Evolutionary conservation across 2,797 vertebrate genomes (phyloP), one percentile per base, ranked within the genome.

Genomic region (Danio aesculapii): DNA sequence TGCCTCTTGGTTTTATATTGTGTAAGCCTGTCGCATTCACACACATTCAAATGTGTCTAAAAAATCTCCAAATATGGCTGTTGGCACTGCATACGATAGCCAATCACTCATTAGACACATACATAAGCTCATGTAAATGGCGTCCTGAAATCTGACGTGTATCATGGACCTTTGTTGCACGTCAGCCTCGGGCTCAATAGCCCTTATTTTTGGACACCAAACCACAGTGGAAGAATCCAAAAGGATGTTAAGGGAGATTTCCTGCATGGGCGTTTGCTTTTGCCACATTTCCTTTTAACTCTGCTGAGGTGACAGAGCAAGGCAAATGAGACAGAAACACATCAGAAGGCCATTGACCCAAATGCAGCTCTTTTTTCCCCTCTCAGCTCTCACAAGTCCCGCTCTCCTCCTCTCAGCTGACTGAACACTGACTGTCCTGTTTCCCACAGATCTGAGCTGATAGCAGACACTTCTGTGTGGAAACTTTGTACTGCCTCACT

Each of bases 361-460:
- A 83, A 79, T 66, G 58, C 12, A 8, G 67, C 49, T 72, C n/a
- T 73, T 61, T 76, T 43, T 63, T 19, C 30, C 30, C 30, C 52
- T 79, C 62, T 68, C 41, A 55, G 46, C 64, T 63, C 63, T 50
- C 47, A 46, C 46, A 43, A 6, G 16, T 75, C 57, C 47, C 46
- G 44, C 11, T 62, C 13, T 39, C 55, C 21, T 44, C 74, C 61
- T 71, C 62, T 59, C 71, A 16, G 53, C 59, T 52, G 68, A 63
- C 74, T 81, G 69, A 82, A 47, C 71, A n/a, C 43, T 76, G 44
- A 47, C 47, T 67, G 44, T 62, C 39, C 75, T 67, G 57, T 81
- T 77, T 83, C 77, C 75, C 81, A 85, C 75, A 75, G 71, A 75
- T 61, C 77, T 47, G 58, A 59, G 41, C 77, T 71, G 72, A 78